Conservation (phyloP, 2,113 vertebrate genomes). For the Nibea coibor region DNA sequence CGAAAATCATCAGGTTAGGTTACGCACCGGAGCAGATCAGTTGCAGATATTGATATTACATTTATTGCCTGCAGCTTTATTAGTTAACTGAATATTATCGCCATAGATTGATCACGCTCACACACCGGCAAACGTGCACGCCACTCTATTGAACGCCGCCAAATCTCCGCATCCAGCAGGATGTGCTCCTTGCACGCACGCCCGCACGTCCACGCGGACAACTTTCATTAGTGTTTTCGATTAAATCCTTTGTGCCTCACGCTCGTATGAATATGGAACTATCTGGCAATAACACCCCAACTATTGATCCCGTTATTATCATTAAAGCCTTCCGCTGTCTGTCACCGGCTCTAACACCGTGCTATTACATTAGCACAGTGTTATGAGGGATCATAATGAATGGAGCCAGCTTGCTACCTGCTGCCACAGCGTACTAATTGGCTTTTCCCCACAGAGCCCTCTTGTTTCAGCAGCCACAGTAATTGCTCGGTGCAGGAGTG, state of each 20-base stretch:
- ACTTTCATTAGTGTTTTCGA: constrained; percentile 52
- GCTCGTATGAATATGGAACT: constrained; percentile 39
- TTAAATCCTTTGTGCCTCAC: constrained; percentile 20
- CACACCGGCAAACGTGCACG: constrained; percentile 9
- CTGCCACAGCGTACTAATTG: constrained; percentile 71
- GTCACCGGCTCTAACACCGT: constrained; percentile 41
- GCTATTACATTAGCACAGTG: constrained; percentile 60
- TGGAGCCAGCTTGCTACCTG: constrained; percentile 68
- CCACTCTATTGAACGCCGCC: not conserved
- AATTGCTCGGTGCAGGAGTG: constrained; percentile 68
- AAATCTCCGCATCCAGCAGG: constrained; percentile 1
- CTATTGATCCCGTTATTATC: constrained; percentile 72
- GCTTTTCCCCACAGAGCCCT: constrained; percentile 73
- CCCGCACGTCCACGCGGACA: not conserved
- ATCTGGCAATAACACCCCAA: constrained; percentile 40
- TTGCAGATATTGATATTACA: constrained; percentile 73
- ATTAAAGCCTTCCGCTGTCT: constrained; percentile 58
- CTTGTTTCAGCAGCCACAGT: constrained; percentile 66
- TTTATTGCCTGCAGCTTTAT: constrained; percentile 70
- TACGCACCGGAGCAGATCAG: constrained; percentile 56
- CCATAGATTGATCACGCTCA: constrained; percentile 45
- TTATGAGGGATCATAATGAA: constrained; percentile 73
- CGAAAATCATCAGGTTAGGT: constrained; percentile 66
- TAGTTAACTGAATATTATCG: constrained; percentile 67
- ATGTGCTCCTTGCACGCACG: not conserved